Evolutionary conservation across 2,113 vertebrate genomes (phyloP), one percentile per base, ranked within the genome.

Genomic region (Pluvialis apricaria): DNA sequence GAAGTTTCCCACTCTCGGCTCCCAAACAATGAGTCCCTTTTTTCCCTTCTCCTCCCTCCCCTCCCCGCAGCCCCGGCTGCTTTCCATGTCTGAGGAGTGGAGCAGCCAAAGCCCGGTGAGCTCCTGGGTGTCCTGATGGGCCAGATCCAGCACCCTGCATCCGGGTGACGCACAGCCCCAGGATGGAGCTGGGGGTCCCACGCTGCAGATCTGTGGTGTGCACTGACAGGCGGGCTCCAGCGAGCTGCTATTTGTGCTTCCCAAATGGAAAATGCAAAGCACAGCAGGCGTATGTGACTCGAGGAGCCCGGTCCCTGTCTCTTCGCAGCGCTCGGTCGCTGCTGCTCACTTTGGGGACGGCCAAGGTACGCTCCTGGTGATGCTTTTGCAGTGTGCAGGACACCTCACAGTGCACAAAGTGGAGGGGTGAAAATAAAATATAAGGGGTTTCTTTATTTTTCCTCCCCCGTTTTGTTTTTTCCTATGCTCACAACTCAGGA

Each of bases 1-100:
- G 82, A 92, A 91, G 91, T 82, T 96, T 95, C 95, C 90, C 95
- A 82, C 84, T 97, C 88, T 91, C 72, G 0, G 55, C 94, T 92
- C 85, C 75, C 2, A 60, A 97, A 97, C 96, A 97, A 97, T 95
- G 95, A 93, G 75, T 92, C 85, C 71, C 75, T 97, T 97, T 93
- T 89, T 97, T 55, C 77, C 62, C 52, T 18, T 66, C 78, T 90
- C 70, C 79, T 95, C 92, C 93, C 92, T 94, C 93, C 89, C 90
- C 90, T 95, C 94, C 73, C 87, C 3, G 20, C 5, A 3, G 70
- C 82, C 64, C 90, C 62, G 15, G 82, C 78, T 1, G 1, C 79
- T 92, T 95, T 95, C 92, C 86, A 10, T n/a, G 78, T 82, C 92
- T 88, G 82, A 80, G 75, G 78, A 90, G 77, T 2, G 9, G 58